Evolutionary conservation across 2,797 vertebrate species (phyloP), one percentile per base, ranked within the genome.

Genomic region (Sebastolobus alascanus): DNA sequence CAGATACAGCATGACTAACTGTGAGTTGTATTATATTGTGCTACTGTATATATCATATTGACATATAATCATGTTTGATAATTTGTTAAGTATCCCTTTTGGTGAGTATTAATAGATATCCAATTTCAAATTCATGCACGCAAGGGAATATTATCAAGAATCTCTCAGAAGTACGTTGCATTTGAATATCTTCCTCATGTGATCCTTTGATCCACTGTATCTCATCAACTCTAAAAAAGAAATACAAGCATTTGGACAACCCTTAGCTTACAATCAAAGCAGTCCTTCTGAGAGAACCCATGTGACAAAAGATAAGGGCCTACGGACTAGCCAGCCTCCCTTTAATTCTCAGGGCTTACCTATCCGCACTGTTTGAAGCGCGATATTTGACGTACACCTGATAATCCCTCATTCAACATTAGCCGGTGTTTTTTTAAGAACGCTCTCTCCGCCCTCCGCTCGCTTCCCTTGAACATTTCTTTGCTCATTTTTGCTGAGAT

Each of bases 401-500:
- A 90, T 92, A 93, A 92, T 92, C 84, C 79, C 71, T 89, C 77
- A 80, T 82, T 88, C 90, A 84, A 86, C 87, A 74, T 90, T 83
- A 85, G 82, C 67, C 1, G 5, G 43, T 79, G 73, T 56, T 85
- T 91, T 87, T 86, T 74, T 54, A 59, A 73, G 67, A 84, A 79
- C 29, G 14, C 75, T 69, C 77, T 89, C 79, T 68, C 73, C 14
- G 55, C 67, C 83, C 82, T 78, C 50, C 40, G 79, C 83, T 81
- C 3, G 13, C 87, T 89, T 92, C 77, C 58, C 84, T 86, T 90
- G 74, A 87, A 90, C 83, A 88, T 89, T 91, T 90, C 87, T 93
- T 88, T 90, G 83, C 77, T 92, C 77, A 87, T 90, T 93, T 90
- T 88, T 35, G 8, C 80, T 72, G 78, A 82, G 89, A 92, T 93